A percentile compares a stretch with the other conserved stretches of the same genome.
These are phyloP conservation scores for Elymnias hypermnestra DNA, from an alignment of 1,140 invertebrate genomes.

Conservation along the genomic window DNA sequence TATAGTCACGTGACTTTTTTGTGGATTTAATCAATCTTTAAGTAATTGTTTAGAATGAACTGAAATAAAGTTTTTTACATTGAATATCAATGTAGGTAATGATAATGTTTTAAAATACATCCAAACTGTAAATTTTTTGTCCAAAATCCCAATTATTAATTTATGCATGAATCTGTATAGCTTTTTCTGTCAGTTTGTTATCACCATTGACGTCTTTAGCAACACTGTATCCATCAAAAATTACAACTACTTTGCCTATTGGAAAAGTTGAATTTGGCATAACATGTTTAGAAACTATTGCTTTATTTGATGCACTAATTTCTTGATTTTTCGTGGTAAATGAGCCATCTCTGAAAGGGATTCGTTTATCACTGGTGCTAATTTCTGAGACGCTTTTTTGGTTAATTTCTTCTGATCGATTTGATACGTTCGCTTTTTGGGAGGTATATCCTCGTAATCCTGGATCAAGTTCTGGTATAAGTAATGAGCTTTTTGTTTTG, in stretches of 20 bases:
- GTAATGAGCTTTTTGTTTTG: conserved; percentile 50
- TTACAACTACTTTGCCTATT: conserved; percentile 45
- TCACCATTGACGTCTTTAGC: conserved; percentile 61
- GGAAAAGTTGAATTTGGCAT: conserved; percentile 13
- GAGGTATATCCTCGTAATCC: conserved; percentile 50
- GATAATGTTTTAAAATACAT: too few relatives aligned
- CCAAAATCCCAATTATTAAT: neutral
- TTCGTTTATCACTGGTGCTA: conserved; percentile 54
- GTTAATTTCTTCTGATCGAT: conserved; percentile 41
- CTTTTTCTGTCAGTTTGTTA: conserved; percentile 50
- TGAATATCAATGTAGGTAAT: neutral
- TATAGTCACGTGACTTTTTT: too few relatives aligned
- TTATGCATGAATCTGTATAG: conserved; percentile 34
- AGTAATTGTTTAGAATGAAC: too few relatives aligned
- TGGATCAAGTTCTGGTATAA: conserved; percentile 54
- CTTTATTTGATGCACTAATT: conserved; percentile 53
- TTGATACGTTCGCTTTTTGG: conserved; percentile 35
- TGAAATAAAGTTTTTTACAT: neutral
- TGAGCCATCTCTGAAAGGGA: conserved; percentile 55
- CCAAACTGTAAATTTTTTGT: too few relatives aligned
- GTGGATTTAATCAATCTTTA: too few relatives aligned
- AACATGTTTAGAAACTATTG: conserved; percentile 27
- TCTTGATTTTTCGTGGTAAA: conserved; percentile 56
- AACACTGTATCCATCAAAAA: conserved; percentile 66
- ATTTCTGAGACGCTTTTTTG: conserved; percentile 50